Evolutionary conservation across 2,888 invertebrate species (phyloP), one percentile per base, ranked within the genome.

Genomic region (Erannis defoliaria): DNA sequence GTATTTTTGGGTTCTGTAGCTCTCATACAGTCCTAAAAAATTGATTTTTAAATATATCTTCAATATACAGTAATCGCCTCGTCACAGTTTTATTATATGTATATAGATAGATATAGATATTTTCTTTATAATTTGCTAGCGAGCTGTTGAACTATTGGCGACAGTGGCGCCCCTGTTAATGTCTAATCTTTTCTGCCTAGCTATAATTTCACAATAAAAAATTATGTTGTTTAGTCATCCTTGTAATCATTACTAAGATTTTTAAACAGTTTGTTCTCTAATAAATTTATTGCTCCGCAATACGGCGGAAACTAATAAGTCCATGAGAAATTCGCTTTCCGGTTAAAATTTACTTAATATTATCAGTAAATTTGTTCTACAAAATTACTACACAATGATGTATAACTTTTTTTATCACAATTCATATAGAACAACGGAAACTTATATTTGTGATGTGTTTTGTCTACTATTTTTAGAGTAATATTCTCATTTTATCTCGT

Each of bases 351-450:
- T 55, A 62, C 62, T n/a, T 54, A 16, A 40, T 53, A 45, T 66
- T 63, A 66, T 67, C 55, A 58, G 50, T 45, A 54, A 33, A 38
- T 61, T 50, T 55, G 38, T 38, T 45, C 29, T 37, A 26, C 19
- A 31, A 29, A 43, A 45, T 37, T 8, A 42, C 42, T 35, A 23
- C 23, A 46, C 26, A 53, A 51, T 62, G 40, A 45, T 19, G 35
- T 2, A 48, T 48, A 58, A 49, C 5, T 45, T 48, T 51, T 53
- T 51, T 53, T 65, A 65, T 62, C 62, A 62, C 40, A 51, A 42
- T 53, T 53, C 56, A 66, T 55, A 55, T 61, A 51, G 45, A 62
- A 45, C 54, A 21, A 59, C 60, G 70, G 70, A 70, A 70, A 64
- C 58, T 68, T 65, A 49, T 57, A 58, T 68, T 67, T 49, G 38